phyloP scores from a whole-genome alignment of 2,888 invertebrate genomes.

The Arctia plantaginis region DNA sequence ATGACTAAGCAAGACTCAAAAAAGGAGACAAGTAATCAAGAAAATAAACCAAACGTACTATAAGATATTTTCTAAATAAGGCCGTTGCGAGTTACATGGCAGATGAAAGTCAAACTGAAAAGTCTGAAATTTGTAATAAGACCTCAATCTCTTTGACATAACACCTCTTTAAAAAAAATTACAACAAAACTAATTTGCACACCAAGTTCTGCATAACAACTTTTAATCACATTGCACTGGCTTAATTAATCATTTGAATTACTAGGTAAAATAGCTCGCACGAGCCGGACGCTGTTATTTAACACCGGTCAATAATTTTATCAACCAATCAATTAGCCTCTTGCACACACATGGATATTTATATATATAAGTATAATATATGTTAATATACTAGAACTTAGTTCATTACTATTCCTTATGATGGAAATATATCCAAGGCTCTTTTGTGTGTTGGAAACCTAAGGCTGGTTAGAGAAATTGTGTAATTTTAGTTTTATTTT shows the following conservation, averaged over 20 bases:
- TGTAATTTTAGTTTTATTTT: background rate
- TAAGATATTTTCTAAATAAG: background rate
- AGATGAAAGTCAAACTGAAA: background rate
- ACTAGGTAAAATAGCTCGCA: slow-evolving; percentile 33
- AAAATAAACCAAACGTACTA: background rate
- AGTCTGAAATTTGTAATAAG: background rate
- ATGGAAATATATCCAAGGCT: background rate
- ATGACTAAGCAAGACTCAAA: background rate
- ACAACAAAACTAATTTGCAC: slow-evolving; percentile 20
- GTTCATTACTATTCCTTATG: slow-evolving; percentile 32
- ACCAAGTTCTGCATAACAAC: slow-evolving; percentile 30
- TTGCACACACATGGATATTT: background rate
- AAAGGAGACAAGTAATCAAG: background rate
- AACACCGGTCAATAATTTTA: slow-evolving; percentile 23
- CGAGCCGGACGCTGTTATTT: slow-evolving; percentile 37
- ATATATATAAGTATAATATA: no score
- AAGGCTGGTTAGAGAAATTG: background rate
- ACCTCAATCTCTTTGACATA: background rate
- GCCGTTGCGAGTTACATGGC: background rate
- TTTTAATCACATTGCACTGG: slow-evolving; percentile 31
- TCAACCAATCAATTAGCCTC: background rate
- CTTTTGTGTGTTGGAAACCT: background rate
- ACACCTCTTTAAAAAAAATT: slow-evolving; percentile 5
- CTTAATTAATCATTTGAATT: slow-evolving; percentile 37
- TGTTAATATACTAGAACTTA: slow-evolving; percentile 28